A percentile compares a stretch with the other conserved stretches of the same genome.
Conservation (phyloP, 64 coral and sea anemone genomes). For the Exaiptasia diaphana region DNA sequence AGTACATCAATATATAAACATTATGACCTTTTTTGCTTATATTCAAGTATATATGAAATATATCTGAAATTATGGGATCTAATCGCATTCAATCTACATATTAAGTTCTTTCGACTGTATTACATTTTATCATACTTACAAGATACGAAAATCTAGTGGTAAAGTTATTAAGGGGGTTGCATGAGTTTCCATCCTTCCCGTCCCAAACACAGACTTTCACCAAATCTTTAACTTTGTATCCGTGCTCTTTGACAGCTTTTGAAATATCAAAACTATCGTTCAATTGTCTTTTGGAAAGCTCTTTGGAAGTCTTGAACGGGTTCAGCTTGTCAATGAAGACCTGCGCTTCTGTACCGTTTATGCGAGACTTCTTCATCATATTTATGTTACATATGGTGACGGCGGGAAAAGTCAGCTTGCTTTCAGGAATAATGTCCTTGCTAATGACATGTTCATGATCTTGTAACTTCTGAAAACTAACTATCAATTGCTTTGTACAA, state of each 20-base stretch:
- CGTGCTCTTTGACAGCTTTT: constrained; percentile 14
- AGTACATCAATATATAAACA: too few species aligned
- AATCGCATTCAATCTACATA: too few species aligned
- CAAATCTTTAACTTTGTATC: constrained; percentile 30
- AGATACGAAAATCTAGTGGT: too few species aligned
- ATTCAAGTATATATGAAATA: too few species aligned
- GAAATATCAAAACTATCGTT: constrained; percentile 6
- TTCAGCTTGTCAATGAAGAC: constrained; percentile 23
- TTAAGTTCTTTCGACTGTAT: too few species aligned
- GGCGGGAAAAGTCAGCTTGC: constrained; percentile 33
- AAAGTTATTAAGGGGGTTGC: too few species aligned
- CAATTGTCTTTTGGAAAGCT: not conserved
- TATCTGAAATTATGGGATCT: too few species aligned
- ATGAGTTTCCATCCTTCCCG: too few species aligned
- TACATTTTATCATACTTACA: too few species aligned
- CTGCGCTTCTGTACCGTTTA: constrained; percentile 42
- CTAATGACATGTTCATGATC: not conserved
- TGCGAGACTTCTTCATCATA: constrained; percentile 48
- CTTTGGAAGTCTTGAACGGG: not conserved
- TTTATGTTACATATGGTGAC: constrained; percentile 72
- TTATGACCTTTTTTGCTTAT: too few species aligned
- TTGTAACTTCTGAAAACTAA: not conserved
- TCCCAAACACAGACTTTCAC: not conserved
- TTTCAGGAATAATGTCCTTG: not conserved
- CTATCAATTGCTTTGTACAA: not conserved